Evolutionary conservation across 1,140 invertebrate species (phyloP).

Genomic region (Drosophila lini): DNA sequence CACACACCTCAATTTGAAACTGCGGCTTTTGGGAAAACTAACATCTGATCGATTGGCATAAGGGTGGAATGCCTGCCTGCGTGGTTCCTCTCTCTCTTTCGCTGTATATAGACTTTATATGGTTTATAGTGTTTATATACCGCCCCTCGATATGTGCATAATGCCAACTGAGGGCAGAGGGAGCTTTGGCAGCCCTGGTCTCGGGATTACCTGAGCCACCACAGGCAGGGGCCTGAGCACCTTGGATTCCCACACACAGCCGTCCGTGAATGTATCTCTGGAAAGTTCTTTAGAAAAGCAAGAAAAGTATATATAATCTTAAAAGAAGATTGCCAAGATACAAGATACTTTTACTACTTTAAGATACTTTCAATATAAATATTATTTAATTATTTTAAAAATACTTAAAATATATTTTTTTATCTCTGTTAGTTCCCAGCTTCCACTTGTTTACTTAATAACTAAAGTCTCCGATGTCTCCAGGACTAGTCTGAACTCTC

Average conservation of each 20-base stretch:
- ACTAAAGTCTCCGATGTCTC: background rate
- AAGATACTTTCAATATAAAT: too few species aligned
- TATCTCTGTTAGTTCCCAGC: too few species aligned
- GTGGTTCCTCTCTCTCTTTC: constrained; percentile 6
- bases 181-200: constrained; percentile 59
- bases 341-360: too few species aligned
- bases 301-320: too few species aligned
- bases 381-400: too few species aligned
- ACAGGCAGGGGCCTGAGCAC: constrained; percentile 20
- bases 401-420: too few species aligned
- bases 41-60: constrained; percentile 77
- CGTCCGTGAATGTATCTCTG: background rate
- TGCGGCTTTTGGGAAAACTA: constrained; percentile 82
- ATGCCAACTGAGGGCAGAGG: constrained; percentile 3
- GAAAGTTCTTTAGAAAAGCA: too few species aligned
- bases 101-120: constrained; percentile 28
- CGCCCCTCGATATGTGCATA: constrained; percentile 55
- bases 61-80: constrained; percentile 30
- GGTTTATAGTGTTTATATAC: constrained; percentile 61
- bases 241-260: constrained; percentile 60
- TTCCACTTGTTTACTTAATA: constrained; percentile 23
- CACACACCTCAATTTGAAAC: constrained; percentile 34
- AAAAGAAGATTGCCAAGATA: too few species aligned
- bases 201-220: background rate
- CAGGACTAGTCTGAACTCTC: background rate